These are phyloP conservation scores for Sitobion miscanthi DNA, from an alignment of 1,140 invertebrate genomes.

Conservation along the genomic window DNA sequence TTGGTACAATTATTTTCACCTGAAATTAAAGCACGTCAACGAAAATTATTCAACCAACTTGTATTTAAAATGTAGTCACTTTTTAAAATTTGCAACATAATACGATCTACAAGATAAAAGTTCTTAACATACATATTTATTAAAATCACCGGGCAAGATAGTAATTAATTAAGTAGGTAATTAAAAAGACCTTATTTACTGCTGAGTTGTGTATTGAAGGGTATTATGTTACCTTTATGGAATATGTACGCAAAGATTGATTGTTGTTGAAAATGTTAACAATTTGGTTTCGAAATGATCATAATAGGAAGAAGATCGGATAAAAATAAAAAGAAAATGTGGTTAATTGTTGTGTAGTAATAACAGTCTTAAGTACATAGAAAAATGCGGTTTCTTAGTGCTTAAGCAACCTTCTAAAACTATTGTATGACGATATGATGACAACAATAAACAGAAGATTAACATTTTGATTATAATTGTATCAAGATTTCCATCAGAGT, in stretches of 20 bases:
- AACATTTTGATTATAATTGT: slow-evolving; percentile 34
- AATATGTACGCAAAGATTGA: not conserved
- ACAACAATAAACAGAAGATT: slow-evolving; percentile 50
- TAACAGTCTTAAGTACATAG: slow-evolving; percentile 17
- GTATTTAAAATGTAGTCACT: not conserved
- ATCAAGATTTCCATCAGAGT: slow-evolving; percentile 27
- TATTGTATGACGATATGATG: slow-evolving; percentile 37
- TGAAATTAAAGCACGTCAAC: not conserved
- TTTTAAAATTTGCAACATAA: not conserved
- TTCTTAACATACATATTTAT: not conserved
- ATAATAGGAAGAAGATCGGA: slow-evolving; percentile 43
- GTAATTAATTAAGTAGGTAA: slow-evolving; percentile 20
- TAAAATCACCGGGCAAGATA: not conserved
- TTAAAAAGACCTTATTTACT: not conserved
- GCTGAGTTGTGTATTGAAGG: not conserved
- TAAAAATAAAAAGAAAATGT: slow-evolving; percentile 49
- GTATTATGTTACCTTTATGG: not conserved
- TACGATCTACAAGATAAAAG: not conserved
- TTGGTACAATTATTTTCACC: not conserved
- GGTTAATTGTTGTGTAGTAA: slow-evolving; percentile 53
- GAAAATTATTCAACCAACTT: not conserved
- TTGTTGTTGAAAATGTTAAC: slow-evolving; percentile 31
- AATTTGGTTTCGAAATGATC: slow-evolving; percentile 42
- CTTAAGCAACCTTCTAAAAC: slow-evolving; percentile 41
- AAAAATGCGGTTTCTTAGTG: slow-evolving; percentile 22